Evolutionary conservation across 2,797 vertebrate genomes (phyloP).

Genomic region (Staurois parvus): DNA sequence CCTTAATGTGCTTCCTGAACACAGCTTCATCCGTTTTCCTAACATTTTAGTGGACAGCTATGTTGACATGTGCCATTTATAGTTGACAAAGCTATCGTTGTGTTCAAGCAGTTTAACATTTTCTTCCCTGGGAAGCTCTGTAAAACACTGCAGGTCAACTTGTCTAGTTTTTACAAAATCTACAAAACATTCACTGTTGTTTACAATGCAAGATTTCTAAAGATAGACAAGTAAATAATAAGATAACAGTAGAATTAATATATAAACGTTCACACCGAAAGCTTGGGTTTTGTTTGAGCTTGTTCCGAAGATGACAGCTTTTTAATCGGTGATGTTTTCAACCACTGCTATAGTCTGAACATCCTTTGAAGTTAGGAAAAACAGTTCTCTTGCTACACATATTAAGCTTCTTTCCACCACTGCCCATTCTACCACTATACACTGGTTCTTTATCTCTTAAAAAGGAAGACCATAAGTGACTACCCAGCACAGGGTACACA

Average conservation of each 20-base stretch:
- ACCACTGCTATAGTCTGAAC: too few relatives aligned
- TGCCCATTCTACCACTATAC: neutral
- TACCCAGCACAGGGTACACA: too few relatives aligned
- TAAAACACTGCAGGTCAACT: conserved; percentile 25
- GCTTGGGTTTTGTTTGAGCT: too few relatives aligned
- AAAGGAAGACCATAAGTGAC: too few relatives aligned
- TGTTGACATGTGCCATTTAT: conserved; percentile 54
- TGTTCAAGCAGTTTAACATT: conserved; percentile 32
- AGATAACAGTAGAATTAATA: too few relatives aligned
- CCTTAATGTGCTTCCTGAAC: conserved; percentile 60
- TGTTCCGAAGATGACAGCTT: neutral
- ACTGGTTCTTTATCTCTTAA: too few relatives aligned
- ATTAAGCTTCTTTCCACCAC: neutral
- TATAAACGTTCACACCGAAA: too few relatives aligned
- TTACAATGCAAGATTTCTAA: neutral
- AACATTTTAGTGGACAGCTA: conserved; percentile 59
- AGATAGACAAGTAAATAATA: too few relatives aligned
- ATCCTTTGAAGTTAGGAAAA: neutral
- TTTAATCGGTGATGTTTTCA: neutral
- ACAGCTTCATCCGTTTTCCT: conserved; percentile 58
- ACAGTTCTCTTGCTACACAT: too few relatives aligned
- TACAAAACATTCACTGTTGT: neutral
- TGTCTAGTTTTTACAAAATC: conserved; percentile 7
- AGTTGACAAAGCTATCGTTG: conserved; percentile 45
- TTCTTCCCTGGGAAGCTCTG: conserved; percentile 3